Base-by-base conservation (phyloP, 1,140 invertebrate species). In the Glossosoma conforme region DNA sequence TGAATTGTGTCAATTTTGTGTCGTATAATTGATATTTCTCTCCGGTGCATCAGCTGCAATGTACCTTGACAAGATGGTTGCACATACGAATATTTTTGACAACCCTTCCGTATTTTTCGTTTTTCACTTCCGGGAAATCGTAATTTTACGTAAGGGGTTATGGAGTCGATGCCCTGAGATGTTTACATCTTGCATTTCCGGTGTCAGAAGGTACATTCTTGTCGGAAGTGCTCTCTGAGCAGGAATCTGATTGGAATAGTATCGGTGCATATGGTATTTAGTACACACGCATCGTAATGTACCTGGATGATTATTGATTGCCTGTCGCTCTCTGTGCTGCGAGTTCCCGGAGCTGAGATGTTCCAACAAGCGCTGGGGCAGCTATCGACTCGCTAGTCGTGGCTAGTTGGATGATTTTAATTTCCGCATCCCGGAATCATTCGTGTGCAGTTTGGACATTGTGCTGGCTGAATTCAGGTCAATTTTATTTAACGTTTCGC, bases 1-100 rank as follows among this genome's bases (percentile, higher is more conserved):
- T 21, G 5, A 36, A 43, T 50, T 35, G 5, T 20, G 48, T 42
- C 17, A 38, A 1, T 17, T 24, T 43, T 43, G 21, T 9, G 17
- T 9, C 18, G 30, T 43, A 19, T 36, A 20, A 42, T 43, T 20
- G 47, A 8, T 43, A 33, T 54, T 54, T 37, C 21, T 22, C 46
- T 21, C 37, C 52, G 42, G 46, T 54, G 52, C 52, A 54, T 54
- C 52, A 42, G 46, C 22, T 54, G 52, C 52, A 44, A 40, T 45
- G 33, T 52, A 45, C 52, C 44, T 47, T 54, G 52, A 46, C 52
- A 47, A 54, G 43, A 54, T 47, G 52, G 52, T 54, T 46, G 42
- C 52, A 44, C 22, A 37, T 33, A 33, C 30, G 22, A 43, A 42
- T 49, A 43, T 49, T 44, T 45, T 45, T 49, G 45, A 54, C 45